phyloP scores from a whole-genome alignment of 2,113 vertebrate species.

The Anser brachyrhynchus region DNA sequence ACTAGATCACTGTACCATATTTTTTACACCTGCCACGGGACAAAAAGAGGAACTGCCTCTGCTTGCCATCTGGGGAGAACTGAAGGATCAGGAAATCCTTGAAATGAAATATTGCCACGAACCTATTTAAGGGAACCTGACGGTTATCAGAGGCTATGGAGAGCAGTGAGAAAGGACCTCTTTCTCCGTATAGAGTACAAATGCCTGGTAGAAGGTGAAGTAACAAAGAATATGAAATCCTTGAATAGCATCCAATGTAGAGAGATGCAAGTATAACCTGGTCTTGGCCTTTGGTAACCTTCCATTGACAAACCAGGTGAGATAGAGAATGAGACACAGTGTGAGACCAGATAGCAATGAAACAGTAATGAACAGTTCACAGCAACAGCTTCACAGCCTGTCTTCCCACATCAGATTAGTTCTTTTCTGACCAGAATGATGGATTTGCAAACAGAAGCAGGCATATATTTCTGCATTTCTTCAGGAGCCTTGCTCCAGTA shows the following conservation, averaged over 20 bases:
- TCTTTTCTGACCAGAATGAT: not conserved
- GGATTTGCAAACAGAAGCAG: not conserved
- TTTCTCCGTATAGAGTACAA: not conserved
- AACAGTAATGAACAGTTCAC: not conserved
- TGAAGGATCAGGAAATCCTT: not conserved
- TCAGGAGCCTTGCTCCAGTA: not conserved
- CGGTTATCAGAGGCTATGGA: not conserved
- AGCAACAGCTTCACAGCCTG: not conserved
- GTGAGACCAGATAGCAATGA: not conserved
- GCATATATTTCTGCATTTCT: not conserved
- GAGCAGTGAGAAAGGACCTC: not conserved
- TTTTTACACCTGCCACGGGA: not conserved
- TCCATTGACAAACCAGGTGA: not conserved
- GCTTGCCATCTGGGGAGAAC: not conserved
- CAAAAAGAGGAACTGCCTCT: not conserved
- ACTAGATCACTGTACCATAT: not conserved
- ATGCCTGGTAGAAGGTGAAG: not conserved
- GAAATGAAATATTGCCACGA: not conserved
- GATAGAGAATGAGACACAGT: not conserved
- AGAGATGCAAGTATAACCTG: not conserved
- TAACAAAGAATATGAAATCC: not conserved
- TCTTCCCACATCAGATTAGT: not conserved
- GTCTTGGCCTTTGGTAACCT: not conserved
- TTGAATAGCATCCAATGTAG: not conserved
- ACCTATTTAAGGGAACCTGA: not conserved